Conservation (phyloP, 2,797 vertebrate species). For the Eurystomus glaucurus region DNA sequence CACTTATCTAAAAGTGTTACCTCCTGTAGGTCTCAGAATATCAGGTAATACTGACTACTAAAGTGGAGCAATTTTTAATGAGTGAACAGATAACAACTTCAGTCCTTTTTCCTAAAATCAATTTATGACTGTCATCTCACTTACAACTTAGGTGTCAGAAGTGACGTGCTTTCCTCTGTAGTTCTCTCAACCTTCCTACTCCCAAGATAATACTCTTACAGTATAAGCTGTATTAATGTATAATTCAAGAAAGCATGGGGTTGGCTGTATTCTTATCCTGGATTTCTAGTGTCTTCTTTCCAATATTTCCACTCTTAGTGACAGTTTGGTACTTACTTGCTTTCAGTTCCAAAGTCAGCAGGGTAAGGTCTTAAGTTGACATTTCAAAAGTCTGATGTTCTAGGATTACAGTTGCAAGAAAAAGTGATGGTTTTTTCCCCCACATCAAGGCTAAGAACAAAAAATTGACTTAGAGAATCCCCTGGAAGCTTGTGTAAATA, state of each 20-base stretch:
- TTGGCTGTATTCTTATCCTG: conserved; percentile 65
- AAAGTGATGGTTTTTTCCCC: not conserved
- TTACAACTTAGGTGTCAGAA: conserved; percentile 59
- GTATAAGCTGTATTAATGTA: conserved; percentile 71
- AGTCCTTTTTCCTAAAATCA: conserved; percentile 34
- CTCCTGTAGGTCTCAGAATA: conserved; percentile 16
- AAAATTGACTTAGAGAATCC: not conserved
- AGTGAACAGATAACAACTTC: conserved; percentile 25
- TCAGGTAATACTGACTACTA: conserved; percentile 63
- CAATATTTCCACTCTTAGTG: conserved; percentile 33
- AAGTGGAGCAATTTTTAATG: conserved; percentile 25
- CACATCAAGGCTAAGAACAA: not conserved
- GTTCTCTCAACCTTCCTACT: conserved; percentile 50
- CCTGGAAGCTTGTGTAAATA: not conserved
- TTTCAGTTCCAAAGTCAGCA: conserved; percentile 32
- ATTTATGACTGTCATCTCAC: conserved; percentile 56
- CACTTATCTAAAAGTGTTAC: not conserved
- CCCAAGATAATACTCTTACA: conserved; percentile 57
- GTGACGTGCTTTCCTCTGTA: conserved; percentile 53
- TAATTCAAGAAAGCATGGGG: conserved; percentile 54
- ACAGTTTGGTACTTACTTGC: conserved; percentile 37
- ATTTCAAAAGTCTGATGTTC: conserved; percentile 44
- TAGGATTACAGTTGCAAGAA: conserved; percentile 20
- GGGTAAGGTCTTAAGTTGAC: conserved; percentile 53
- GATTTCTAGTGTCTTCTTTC: conserved; percentile 57